Evolutionary conservation across 1,140 invertebrate genomes (phyloP), one percentile per base, ranked within the genome.

Genomic region (Glossosoma conforme): DNA sequence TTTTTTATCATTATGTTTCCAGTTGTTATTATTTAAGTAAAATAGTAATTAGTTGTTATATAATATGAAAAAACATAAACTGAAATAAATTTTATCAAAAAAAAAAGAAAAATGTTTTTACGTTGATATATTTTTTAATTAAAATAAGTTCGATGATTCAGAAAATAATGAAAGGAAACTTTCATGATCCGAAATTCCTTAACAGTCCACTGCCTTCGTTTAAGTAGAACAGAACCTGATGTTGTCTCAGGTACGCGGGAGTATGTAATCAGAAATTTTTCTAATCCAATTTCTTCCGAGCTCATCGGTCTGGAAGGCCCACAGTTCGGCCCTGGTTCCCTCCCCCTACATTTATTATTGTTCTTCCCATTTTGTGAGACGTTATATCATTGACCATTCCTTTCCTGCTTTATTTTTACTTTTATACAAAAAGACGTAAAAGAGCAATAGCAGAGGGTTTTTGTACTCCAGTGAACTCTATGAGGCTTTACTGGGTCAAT

Each of bases 201-300:
- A 11, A 32, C 42, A 38, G 32, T 44, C 38, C 38, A 20, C 13
- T 22, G 32, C 15, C 22, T 18, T 37, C 42, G 5, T 33, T 36
- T 40, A 44, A 21, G 13, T 33, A 17, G 28, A 43, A 51, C 14
- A 21, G 30, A 28, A 44, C 21, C 44, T 20, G 20, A 25, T 15
- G n/a, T 43, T 35, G 30, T 24, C 32, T 50, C 47, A 50, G 47
- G 47, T 50, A 50, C 4, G 36, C 19, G 15, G 21, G 14, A 33
- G 33, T 37, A 13, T 19, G 55, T 53, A 57, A 57, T 57, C 55
- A 57, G 50, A 52, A 57, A 32, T 44, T 57, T 57, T 57, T 57
- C 55, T 57, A 52, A 57, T 57, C 55, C 55, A 57, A 57, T 57
- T 57, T 57, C 44, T 53, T 44, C 50, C 22, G 25, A 53, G 46